phyloP scores from a whole-genome alignment of 2,888 invertebrate species.

The Cremastinae sp. region DNA sequence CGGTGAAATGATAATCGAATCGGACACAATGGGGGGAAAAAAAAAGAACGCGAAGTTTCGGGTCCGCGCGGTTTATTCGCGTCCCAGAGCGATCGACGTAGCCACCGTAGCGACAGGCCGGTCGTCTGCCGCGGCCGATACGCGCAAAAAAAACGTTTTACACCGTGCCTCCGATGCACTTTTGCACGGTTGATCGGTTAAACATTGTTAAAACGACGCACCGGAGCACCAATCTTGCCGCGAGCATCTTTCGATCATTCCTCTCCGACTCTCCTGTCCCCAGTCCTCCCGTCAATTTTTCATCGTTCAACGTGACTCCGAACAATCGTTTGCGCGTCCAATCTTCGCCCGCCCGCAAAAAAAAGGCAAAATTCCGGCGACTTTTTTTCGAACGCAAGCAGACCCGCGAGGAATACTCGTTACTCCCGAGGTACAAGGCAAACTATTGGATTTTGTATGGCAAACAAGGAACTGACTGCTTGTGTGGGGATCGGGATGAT shows the following conservation, averaged over 20 bases:
- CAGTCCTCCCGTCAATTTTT: constrained; percentile 11
- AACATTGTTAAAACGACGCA: constrained; percentile 53
- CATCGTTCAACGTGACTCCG: not conserved
- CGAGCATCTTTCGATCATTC: constrained; percentile 50
- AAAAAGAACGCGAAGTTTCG: constrained; percentile 34
- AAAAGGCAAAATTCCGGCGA: constrained; percentile 34
- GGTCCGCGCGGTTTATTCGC: constrained; percentile 58
- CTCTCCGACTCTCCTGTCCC: constrained; percentile 27
- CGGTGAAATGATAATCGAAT: not conserved
- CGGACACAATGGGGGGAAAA: constrained; percentile 20
- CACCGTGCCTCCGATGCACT: constrained; percentile 62
- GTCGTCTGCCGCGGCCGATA: constrained; percentile 55
- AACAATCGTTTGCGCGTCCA: not conserved
- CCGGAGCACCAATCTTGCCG: constrained; percentile 29
- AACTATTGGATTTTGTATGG: constrained; percentile 81
- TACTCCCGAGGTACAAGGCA: constrained; percentile 77
- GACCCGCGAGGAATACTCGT: constrained; percentile 72
- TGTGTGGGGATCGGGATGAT: constrained; percentile 70
- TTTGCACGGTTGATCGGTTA: constrained; percentile 60
- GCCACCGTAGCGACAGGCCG: constrained; percentile 63
- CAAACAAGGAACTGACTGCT: constrained; percentile 80
- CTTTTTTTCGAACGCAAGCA: constrained; percentile 51
- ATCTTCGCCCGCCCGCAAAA: constrained; percentile 20
- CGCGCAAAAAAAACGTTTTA: constrained; percentile 8
- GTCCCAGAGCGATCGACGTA: constrained; percentile 60